Base-by-base conservation (phyloP, 2,888 invertebrate genomes). In the Ochropacha duplaris region DNA sequence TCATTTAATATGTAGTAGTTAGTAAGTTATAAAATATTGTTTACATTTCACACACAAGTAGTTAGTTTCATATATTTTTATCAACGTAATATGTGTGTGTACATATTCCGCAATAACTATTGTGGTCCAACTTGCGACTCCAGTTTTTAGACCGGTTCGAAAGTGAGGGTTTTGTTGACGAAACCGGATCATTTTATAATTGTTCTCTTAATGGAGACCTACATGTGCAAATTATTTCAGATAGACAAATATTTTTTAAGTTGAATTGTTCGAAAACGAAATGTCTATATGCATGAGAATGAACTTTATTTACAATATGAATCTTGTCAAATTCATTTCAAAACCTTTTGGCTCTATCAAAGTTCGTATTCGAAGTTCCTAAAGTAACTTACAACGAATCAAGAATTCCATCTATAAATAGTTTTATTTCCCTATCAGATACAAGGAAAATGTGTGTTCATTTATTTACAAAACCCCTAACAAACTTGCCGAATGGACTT, bases 141-240 rank as follows among this genome's bases (percentile, higher is more conserved):
- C 71, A 62, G 74, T 74, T 78, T 72, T 69, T 59, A 73, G 83
- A 90, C 88, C 87, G 87, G 88, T 89, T 88, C 71, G 89, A 89
- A 90, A 89, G 88, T 84, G 79, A 83, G 80, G 76, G 83, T 83
- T 84, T 86, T 85, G 84, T 83, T 83, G 72, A 79, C 75, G 78
- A 78, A 86, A 88, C 86, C 86, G 84, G 86, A 85, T 81, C 78
- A 68, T 69, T 73, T 74, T 81, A 82, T 82, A 80, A 83, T 83
- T 74, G 71, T 64, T 65, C 68, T 72, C 67, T 67, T 72, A 66
- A 66, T 70, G 56, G 57, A 59, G 56, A 57, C 61, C 62, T 65
- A 62, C 61, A 69, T 68, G 59, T 69, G 63, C 65, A 57, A 58
- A 57, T 65, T 57, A 63, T 49, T 56, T 61, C 36, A 44, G 60